phyloP scores from a whole-genome alignment of 2,113 vertebrate genomes.

The Sapajus apella region DNA sequence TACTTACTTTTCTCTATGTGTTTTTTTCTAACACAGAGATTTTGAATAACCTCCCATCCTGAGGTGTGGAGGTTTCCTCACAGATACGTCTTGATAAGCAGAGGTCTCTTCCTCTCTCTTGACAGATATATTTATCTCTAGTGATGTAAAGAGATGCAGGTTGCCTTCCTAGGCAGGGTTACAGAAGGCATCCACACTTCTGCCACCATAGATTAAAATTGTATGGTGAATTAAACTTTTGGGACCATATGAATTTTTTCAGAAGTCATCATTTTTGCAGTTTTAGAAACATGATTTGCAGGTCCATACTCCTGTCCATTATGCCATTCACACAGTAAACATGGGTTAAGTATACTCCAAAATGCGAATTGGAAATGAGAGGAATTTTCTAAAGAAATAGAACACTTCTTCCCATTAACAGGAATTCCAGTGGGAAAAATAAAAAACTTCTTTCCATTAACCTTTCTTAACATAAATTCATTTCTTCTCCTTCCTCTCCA shows the following conservation, averaged over 20 bases:
- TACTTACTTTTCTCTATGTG: not conserved
- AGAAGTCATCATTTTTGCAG: no score
- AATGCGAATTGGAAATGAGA: not conserved
- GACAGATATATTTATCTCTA: not conserved
- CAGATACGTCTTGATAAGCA: not conserved
- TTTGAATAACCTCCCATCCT: not conserved
- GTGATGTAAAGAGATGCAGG: not conserved
- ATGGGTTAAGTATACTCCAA: not conserved
- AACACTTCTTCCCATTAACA: not conserved
- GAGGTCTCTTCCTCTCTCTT: not conserved
- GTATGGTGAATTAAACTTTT: not conserved
- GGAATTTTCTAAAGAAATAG: not conserved
- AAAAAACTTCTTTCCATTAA: not conserved
- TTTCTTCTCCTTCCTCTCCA: not conserved
- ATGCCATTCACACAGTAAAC: not conserved
- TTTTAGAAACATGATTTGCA: no score
- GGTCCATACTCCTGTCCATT: not conserved
- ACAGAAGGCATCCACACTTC: not conserved
- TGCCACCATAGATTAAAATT: not conserved
- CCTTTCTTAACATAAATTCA: not conserved
- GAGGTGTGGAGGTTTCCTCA: not conserved
- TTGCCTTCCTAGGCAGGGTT: not conserved
- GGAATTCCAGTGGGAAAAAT: not conserved
- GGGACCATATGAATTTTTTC: accelerated
- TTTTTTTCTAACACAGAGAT: not conserved